phyloP scores from a whole-genome alignment of 2,888 invertebrate species.

The Campoplex capitator region DNA sequence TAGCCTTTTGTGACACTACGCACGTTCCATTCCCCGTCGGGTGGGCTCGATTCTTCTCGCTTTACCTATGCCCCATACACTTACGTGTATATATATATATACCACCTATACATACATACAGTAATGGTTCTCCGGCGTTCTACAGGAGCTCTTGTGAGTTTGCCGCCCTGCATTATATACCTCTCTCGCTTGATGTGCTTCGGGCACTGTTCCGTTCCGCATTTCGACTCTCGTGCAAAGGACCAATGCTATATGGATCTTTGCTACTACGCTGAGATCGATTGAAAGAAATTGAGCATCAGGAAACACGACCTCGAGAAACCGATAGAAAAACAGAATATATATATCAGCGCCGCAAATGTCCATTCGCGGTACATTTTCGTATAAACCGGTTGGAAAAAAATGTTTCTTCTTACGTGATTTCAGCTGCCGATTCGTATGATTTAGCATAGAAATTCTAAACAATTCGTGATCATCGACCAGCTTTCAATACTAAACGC shows the following conservation, averaged over 20 bases:
- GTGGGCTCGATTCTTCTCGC: conserved; percentile 54
- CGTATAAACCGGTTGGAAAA: neutral
- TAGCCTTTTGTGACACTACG: conserved; percentile 75
- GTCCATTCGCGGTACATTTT: neutral
- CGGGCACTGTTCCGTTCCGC: conserved; percentile 41
- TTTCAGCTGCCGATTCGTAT: neutral
- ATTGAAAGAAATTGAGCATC: conserved; percentile 21
- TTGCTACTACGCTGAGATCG: neutral
- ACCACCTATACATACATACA: neutral
- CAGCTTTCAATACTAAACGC: neutral
- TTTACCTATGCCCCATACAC: conserved; percentile 25
- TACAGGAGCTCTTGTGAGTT: conserved; percentile 36
- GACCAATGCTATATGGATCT: conserved; percentile 36
- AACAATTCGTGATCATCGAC: neutral
- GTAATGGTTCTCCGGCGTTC: conserved; percentile 21
- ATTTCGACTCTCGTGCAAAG: conserved; percentile 62
- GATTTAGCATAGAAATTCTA: neutral
- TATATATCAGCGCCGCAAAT: neutral
- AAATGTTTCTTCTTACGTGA: neutral
- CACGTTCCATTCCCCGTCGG: conserved; percentile 68
- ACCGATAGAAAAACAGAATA: neutral
- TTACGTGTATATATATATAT: neutral
- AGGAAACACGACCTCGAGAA: conserved; percentile 7
- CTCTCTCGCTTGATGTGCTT: conserved; percentile 52
- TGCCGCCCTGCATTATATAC: conserved; percentile 19